Conservation (phyloP, 64 coral and sea anemone genomes). For the Pachyseris speciosa region DNA sequence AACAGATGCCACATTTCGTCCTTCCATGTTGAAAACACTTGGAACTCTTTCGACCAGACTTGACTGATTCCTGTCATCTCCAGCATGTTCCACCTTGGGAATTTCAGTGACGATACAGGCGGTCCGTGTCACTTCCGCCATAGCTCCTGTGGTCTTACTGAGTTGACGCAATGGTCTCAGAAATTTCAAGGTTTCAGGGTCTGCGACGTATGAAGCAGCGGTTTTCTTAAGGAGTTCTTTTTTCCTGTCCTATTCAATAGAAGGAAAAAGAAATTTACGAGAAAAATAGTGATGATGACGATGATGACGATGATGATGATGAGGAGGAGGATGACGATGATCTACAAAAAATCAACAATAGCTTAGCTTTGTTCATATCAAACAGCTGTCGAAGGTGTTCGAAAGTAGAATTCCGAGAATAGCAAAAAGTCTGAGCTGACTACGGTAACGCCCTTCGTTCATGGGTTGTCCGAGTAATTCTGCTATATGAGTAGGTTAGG, state of each 20-base stretch:
- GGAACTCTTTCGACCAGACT: background rate
- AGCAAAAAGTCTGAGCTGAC: too few relatives aligned
- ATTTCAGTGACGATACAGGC: conserved; percentile 16
- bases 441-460: too few relatives aligned
- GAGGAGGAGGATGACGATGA: too few relatives aligned
- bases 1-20: background rate
- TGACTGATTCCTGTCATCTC: background rate
- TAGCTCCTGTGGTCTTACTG: conserved; percentile 40
- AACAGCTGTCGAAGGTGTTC: too few relatives aligned
- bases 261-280: background rate
- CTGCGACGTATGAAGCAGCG: conserved; percentile 57
- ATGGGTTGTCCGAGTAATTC: too few relatives aligned
- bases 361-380: too few relatives aligned
- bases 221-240: conserved; percentile 70
- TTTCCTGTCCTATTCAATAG: conserved; percentile 38
- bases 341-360: too few relatives aligned
- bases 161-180: conserved; percentile 66
- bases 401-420: too few relatives aligned
- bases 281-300: too few relatives aligned
- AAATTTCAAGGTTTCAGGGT: conserved; percentile 53
- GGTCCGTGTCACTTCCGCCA: conserved; percentile 33
- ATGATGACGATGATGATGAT: too few relatives aligned
- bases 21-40: background rate
- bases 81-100: conserved; percentile 9
- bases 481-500: too few relatives aligned